Evolutionary conservation across 2,888 invertebrate species (phyloP).

Genomic region (Microctonus aethiopoides): DNA sequence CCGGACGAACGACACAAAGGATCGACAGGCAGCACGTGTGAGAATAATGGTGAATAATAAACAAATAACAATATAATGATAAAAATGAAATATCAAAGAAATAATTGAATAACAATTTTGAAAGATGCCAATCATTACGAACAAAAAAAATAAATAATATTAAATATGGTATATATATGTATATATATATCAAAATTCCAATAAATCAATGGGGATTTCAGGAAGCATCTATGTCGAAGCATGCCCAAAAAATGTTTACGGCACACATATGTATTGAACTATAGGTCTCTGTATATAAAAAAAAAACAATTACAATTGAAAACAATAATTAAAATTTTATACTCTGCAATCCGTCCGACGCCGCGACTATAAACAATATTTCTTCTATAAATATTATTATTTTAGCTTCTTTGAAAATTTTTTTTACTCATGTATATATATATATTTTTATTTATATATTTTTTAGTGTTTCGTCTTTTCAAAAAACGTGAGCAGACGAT

Average conservation of each 20-base stretch:
- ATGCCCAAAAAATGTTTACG: conserved; percentile 65
- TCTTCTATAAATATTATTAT: conserved; percentile 8
- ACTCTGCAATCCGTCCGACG: conserved; percentile 35
- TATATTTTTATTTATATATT: conserved; percentile 2
- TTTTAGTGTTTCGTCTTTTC: conserved; percentile 29
- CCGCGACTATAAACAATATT: conserved; percentile 33
- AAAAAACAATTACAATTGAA: conserved; percentile 18
- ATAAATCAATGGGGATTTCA: conserved; percentile 46
- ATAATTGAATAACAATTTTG: conserved; percentile 53
- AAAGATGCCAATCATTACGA: conserved; percentile 62
- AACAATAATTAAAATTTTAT: conserved; percentile 33
- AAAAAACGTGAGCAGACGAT: conserved; percentile 36
- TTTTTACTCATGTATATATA: conserved; percentile 14
- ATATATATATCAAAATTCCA: conserved; percentile 43
- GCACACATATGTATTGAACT: conserved; percentile 57
- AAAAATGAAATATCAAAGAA: conserved; percentile 15
- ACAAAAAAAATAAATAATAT: conserved; percentile 25
- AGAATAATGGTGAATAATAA: conserved; percentile 15
- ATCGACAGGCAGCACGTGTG: conserved; percentile 40
- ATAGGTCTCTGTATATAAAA: conserved; percentile 34
- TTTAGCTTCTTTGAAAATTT: conserved; percentile 23
- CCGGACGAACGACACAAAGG: conserved; percentile 31
- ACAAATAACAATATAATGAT: conserved; percentile 1
- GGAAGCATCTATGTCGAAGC: conserved; percentile 65
- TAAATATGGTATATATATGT: conserved; percentile 17